Evolutionary conservation across 2,113 vertebrate genomes (phyloP).

Genomic region (Aptenodytes patagonicus): DNA sequence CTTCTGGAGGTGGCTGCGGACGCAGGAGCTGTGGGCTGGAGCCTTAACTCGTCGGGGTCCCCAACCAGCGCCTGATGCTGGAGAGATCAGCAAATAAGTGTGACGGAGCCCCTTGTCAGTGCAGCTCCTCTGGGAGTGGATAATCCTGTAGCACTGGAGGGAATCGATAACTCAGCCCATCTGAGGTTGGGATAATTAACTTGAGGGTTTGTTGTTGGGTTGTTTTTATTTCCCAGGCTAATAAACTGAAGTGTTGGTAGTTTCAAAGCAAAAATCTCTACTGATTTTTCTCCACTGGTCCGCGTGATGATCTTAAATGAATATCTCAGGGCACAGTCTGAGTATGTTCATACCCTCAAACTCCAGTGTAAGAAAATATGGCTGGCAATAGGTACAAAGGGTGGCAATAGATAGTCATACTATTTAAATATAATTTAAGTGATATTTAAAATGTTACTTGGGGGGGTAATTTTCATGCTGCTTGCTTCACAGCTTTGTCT

Average conservation of each 20-base stretch:
- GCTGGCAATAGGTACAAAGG: not conserved
- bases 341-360: not conserved
- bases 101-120: not conserved
- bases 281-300: not conserved
- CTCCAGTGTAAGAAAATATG: not conserved
- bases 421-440: not conserved
- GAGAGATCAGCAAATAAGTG: not conserved
- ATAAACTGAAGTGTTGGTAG: not conserved
- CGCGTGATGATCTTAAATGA: not conserved
- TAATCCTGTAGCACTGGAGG: not conserved
- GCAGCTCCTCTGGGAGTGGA: not conserved
- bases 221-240: not conserved
- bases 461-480: not conserved
- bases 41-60: not conserved
- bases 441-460: not conserved
- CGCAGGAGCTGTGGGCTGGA: not conserved
- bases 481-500: not conserved
- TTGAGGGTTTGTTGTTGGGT: not conserved
- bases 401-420: not conserved
- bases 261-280: not conserved
- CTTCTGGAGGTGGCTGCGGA: not conserved
- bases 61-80: fast-evolving
- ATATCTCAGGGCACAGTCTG: not conserved
- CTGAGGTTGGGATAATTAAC: not conserved
- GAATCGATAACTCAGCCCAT: not conserved